phyloP scores from a whole-genome alignment of 1,140 invertebrate genomes.

The Heliconius melpomene region DNA sequence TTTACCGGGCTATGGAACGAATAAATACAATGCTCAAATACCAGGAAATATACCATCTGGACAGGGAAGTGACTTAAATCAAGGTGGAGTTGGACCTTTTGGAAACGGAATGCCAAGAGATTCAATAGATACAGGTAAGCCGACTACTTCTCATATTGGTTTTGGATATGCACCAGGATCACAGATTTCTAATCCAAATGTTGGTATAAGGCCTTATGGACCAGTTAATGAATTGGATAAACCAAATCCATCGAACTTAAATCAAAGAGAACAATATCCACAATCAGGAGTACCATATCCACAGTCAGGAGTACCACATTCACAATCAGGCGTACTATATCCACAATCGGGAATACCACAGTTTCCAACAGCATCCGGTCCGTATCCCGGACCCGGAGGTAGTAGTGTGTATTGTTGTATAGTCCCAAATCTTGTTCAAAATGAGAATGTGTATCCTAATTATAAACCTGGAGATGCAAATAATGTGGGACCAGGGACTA shows the following conservation, averaged over 20 bases:
- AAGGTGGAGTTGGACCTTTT: background rate
- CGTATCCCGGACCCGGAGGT: constrained; percentile 43
- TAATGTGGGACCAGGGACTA: background rate
- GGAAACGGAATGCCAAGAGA: background rate
- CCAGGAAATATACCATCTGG: background rate
- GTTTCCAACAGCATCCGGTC: constrained; percentile 38
- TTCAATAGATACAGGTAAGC: background rate
- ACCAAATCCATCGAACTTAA: background rate
- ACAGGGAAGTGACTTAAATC: background rate
- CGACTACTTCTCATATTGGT: background rate
- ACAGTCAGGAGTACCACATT: background rate
- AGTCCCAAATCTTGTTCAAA: constrained; percentile 32
- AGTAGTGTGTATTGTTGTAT: constrained; percentile 48
- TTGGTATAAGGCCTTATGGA: background rate
- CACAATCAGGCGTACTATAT: background rate
- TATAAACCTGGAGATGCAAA: constrained; percentile 26
- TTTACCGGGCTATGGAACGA: background rate
- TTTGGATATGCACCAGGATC: background rate
- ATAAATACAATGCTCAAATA: background rate
- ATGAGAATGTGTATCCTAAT: constrained; percentile 26
- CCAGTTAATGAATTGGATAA: background rate
- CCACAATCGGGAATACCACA: background rate
- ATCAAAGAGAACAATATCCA: background rate
- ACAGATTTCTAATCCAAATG: background rate
- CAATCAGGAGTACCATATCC: background rate